Percentiles rank a stretch among this genome's conserved stretches.
These are phyloP conservation scores for Centropyge bicolor DNA, from an alignment of 2,797 vertebrate genomes.

Conservation along the genomic window DNA sequence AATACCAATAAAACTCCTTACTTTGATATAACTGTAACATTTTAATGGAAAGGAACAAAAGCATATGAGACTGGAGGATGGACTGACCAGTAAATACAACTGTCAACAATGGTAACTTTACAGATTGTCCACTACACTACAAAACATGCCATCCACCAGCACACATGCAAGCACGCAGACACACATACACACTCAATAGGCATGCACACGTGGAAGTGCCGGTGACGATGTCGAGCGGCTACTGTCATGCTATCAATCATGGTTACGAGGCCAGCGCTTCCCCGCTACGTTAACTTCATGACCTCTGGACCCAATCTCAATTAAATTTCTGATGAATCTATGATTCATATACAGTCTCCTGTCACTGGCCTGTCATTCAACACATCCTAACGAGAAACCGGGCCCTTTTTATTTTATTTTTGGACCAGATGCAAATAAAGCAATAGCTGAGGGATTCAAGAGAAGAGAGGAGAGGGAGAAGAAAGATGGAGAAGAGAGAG, in stretches of 20 bases:
- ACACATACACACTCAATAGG: conserved; percentile 9
- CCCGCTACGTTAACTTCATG: conserved; percentile 79
- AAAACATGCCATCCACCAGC: conserved; percentile 28
- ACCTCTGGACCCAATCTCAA: conserved; percentile 79
- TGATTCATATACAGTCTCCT: conserved; percentile 76
- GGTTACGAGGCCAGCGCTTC: conserved; percentile 76
- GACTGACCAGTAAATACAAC: conserved; percentile 32
- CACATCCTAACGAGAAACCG: conserved; percentile 66
- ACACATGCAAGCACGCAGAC: conserved; percentile 5
- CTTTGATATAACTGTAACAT: not conserved
- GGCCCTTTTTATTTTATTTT: conserved; percentile 80
- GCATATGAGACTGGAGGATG: not conserved
- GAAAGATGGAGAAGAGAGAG: conserved; percentile 68
- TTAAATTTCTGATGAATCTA: conserved; percentile 82
- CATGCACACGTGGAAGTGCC: conserved; percentile 40
- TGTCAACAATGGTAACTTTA: conserved; percentile 11
- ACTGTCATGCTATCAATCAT: conserved; percentile 80
- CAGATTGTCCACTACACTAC: conserved; percentile 31
- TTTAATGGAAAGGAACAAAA: not conserved
- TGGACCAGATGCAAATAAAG: conserved; percentile 85
- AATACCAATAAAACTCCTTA: not conserved
- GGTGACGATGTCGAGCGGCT: conserved; percentile 40
- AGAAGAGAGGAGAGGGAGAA: conserved; percentile 64
- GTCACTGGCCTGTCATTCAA: conserved; percentile 82
- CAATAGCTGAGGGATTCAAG: conserved; percentile 82